Evolutionary conservation across 2,797 vertebrate genomes (phyloP).

Genomic region (Arnoldichthys spilopterus): DNA sequence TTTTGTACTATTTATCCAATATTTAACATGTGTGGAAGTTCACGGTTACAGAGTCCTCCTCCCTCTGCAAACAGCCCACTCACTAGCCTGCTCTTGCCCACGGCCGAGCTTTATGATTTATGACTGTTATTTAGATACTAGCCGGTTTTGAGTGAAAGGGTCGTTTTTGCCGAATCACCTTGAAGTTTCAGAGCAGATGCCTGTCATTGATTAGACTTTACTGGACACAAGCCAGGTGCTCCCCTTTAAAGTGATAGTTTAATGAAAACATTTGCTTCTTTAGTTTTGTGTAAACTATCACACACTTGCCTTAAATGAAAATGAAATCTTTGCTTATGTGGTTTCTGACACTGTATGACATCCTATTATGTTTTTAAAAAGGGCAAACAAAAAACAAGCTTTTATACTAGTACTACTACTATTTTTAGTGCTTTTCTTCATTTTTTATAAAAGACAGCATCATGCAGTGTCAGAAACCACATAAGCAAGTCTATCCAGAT

Average conservation of each 20-base stretch:
- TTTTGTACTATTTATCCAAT: conserved; percentile 36
- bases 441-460: not conserved
- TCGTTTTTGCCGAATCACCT: conserved; percentile 27
- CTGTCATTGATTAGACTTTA: not conserved
- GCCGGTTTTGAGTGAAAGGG: conserved; percentile 40
- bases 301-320: too few species aligned
- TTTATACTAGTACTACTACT: not conserved
- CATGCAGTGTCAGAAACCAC: too few species aligned
- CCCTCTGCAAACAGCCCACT: conserved; percentile 54
- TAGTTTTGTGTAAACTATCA: too few species aligned
- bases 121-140: conserved; percentile 53
- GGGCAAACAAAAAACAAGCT: not conserved
- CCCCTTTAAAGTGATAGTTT: not conserved
- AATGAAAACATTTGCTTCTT: not conserved
- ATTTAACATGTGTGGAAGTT: conserved; percentile 14
- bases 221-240: not conserved
- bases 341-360: not conserved
- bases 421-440: not conserved
- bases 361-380: too few species aligned
- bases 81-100: conserved; percentile 7
- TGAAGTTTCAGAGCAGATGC: conserved; percentile 18
- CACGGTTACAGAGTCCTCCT: conserved; percentile 36
- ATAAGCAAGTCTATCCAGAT: too few species aligned
- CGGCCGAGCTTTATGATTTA: conserved; percentile 45
- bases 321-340: too few species aligned